These are phyloP conservation scores for Nephila pilipes DNA, from an alignment of 1,140 invertebrate species.

Conservation along the genomic window DNA sequence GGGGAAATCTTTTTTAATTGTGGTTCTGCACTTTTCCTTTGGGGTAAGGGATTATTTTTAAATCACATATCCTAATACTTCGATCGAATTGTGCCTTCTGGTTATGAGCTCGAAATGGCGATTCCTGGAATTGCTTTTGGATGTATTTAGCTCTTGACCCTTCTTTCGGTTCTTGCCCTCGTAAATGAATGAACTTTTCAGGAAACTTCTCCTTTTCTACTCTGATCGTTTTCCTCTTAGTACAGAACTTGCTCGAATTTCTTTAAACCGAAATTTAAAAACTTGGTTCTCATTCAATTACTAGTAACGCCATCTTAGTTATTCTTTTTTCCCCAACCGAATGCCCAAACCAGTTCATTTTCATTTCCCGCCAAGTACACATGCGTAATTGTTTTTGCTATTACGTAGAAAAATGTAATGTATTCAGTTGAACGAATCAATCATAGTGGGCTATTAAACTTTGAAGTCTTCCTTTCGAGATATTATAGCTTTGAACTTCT, in stretches of 20 bases:
- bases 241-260: background rate
- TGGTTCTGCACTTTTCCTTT: no score
- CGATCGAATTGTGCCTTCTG: background rate
- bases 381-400: background rate
- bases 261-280: background rate
- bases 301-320: background rate
- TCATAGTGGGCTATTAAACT: background rate
- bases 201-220: background rate
- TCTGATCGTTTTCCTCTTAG: background rate
- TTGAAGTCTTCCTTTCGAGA: background rate
- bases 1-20: no score
- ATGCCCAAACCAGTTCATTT: background rate
- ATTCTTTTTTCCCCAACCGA: background rate
- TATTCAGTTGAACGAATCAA: background rate
- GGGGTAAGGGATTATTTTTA: background rate
- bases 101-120: background rate
- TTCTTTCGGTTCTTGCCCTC: conserved; percentile 20
- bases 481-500: background rate
- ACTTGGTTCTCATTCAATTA: background rate
- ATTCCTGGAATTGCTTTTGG: background rate
- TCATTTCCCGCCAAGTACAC: background rate
- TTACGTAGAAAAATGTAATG: background rate
- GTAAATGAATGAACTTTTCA: conserved; percentile 34
- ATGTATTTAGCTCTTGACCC: conserved; percentile 15
- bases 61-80: background rate